These are phyloP conservation scores for Vulpes lagopus DNA, from an alignment of 2,113 vertebrate genomes.

Conservation along the genomic window DNA sequence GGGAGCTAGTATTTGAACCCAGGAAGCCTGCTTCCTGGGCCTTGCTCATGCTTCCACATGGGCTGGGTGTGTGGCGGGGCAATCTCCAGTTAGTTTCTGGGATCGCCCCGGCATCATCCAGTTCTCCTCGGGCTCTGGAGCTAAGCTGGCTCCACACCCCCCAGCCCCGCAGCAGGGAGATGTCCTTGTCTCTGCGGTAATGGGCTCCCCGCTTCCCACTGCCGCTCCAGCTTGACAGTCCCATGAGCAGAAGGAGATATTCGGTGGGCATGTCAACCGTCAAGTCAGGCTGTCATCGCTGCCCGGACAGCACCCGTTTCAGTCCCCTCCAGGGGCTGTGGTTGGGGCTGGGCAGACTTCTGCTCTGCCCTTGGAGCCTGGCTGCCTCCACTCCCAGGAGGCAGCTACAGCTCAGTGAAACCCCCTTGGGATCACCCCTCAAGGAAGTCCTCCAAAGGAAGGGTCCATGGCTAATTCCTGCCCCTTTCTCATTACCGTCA, in stretches of 20 bases:
- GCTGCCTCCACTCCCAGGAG: neutral
- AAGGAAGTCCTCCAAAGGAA: neutral
- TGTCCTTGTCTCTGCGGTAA: neutral
- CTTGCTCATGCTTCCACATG: neutral
- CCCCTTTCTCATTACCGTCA: neutral
- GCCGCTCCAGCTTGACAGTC: neutral
- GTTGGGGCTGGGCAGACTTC: neutral
- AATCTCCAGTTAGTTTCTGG: neutral
- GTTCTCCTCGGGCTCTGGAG: rapidly evolving
- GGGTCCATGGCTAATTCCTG: neutral
- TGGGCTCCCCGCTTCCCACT: rapidly evolving
- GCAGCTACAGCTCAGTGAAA: neutral
- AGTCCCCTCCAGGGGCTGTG: neutral
- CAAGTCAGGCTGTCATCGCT: neutral
- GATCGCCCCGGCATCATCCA: neutral
- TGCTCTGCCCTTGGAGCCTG: neutral
- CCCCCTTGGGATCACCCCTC: neutral
- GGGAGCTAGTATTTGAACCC: neutral
- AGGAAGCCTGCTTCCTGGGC: neutral
- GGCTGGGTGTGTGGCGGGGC: neutral
- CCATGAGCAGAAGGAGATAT: neutral
- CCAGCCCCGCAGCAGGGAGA: rapidly evolving
- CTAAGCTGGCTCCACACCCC: neutral
- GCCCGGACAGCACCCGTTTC: rapidly evolving
- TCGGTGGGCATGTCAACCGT: neutral